Evolutionary conservation across 2,888 invertebrate species (phyloP).

Genomic region (Athalia circularis): DNA sequence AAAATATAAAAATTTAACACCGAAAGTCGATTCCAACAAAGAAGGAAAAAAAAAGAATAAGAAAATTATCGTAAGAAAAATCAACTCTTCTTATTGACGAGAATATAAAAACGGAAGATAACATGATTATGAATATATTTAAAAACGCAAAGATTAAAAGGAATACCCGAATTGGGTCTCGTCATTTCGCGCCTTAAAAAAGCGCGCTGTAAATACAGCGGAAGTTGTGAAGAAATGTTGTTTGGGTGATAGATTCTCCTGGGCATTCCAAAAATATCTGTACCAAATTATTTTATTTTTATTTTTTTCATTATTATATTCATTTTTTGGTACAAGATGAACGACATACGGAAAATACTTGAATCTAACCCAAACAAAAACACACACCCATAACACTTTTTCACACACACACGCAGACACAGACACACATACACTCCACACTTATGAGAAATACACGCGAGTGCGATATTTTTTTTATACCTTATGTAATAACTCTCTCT

Average conservation of each 20-base stretch:
- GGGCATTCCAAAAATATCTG: constrained; percentile 36
- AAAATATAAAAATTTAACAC: background rate
- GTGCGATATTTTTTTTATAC: constrained; percentile 67
- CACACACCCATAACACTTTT: constrained; percentile 48
- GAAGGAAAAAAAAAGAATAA: background rate
- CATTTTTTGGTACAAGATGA: background rate
- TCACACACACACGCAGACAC: constrained; percentile 46
- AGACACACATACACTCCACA: constrained; percentile 57
- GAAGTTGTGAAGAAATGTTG: background rate
- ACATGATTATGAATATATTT: background rate
- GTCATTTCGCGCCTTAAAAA: constrained; percentile 34
- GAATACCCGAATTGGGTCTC: constrained; percentile 16
- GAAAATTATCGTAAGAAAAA: constrained; percentile 4
- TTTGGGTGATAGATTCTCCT: constrained; percentile 28
- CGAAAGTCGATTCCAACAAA: constrained; percentile 3
- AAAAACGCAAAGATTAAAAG: constrained; percentile 8
- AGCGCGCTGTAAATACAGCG: constrained; percentile 44
- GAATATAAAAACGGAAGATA: background rate
- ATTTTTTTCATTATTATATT: background rate
- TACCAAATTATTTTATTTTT: background rate
- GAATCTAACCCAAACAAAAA: constrained; percentile 16
- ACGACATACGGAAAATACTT: constrained; percentile 28
- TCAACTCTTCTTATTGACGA: constrained; percentile 23
- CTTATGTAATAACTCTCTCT: constrained; percentile 54
- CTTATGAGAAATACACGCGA: constrained; percentile 50